These are phyloP conservation scores for Phalacrocorax carbo DNA, from an alignment of 2,113 vertebrate species.

Conservation along the genomic window DNA sequence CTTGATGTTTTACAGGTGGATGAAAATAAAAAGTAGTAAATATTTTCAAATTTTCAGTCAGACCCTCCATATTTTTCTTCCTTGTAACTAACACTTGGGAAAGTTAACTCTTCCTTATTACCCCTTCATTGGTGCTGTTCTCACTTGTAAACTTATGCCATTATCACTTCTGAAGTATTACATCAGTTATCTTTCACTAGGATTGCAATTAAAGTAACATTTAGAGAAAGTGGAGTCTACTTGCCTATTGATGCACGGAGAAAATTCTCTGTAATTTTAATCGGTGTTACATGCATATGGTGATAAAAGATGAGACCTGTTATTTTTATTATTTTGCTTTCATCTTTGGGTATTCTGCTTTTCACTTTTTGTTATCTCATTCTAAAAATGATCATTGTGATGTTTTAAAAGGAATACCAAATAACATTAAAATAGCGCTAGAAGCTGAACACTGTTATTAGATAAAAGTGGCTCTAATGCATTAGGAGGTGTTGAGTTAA, in stretches of 20 bases:
- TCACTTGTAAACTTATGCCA: background rate
- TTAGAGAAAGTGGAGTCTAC: background rate
- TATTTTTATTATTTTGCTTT: background rate
- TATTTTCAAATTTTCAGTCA: background rate
- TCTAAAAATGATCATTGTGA: background rate
- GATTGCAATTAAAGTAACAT: background rate
- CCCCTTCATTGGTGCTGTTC: background rate
- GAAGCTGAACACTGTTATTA: constrained; percentile 52
- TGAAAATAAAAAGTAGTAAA: background rate
- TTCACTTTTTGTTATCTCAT: background rate
- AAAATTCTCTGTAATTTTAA: background rate
- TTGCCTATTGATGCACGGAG: background rate
- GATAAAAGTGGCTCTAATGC: constrained; percentile 62
- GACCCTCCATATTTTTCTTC: background rate
- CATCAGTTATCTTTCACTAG: constrained; percentile 31
- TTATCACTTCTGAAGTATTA: constrained; percentile 26
- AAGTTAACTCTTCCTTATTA: constrained; percentile 2
- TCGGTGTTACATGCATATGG: background rate
- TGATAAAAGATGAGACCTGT: background rate
- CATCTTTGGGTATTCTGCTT: background rate
- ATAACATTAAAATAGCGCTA: background rate
- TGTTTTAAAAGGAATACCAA: constrained; percentile 8
- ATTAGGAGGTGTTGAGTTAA: constrained; percentile 71
- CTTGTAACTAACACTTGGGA: background rate
- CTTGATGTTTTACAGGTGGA: background rate